Evolutionary conservation across 2,888 invertebrate species (phyloP).

Genomic region (Cistogaster globosa): DNA sequence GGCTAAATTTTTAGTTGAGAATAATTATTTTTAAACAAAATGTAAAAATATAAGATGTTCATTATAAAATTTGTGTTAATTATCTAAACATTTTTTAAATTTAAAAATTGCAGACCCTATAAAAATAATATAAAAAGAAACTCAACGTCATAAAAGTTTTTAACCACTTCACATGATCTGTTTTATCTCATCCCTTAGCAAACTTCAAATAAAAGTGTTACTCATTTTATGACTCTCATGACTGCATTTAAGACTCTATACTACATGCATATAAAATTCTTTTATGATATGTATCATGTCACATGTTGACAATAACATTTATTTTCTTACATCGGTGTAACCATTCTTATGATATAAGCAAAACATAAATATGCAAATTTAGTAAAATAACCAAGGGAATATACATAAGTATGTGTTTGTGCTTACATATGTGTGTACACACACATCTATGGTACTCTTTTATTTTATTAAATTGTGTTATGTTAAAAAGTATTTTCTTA

Average conservation of each 20-base stretch:
- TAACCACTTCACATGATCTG: not conserved
- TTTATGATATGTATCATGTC: conserved; percentile 52
- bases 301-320: conserved; percentile 58
- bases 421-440: not conserved
- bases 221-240: conserved; percentile 4
- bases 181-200: not conserved
- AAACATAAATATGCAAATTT: not conserved
- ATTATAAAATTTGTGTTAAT: no score
- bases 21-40: no score
- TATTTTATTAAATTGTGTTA: no score
- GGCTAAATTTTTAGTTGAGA: no score
- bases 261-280: conserved; percentile 11
- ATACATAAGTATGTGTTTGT: no score
- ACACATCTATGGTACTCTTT: no score
- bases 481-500: no score
- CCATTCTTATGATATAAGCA: conserved; percentile 38
- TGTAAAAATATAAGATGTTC: no score
- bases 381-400: not conserved
- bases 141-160: no score
- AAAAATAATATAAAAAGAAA: no score
- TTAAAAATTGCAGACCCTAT: no score
- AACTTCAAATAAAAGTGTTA: not conserved
- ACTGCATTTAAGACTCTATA: not conserved
- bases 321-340: conserved; percentile 41
- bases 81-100: no score